Conservation (phyloP, 2,888 invertebrate species). For the Polyommatus icarus region DNA sequence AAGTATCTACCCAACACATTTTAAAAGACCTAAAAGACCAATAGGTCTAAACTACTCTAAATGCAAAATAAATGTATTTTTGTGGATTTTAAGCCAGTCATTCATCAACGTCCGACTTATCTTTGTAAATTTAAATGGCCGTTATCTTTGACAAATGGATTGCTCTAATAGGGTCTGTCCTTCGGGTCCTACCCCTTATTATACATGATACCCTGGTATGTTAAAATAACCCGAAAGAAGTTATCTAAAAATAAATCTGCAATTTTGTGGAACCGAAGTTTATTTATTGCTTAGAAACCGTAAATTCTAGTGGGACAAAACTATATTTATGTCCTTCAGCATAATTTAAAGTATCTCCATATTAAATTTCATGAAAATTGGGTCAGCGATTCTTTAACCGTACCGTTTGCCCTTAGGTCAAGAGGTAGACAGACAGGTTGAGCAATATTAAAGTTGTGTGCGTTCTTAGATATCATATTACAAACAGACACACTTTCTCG, state of each 20-base stretch:
- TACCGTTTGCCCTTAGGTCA: too few relatives aligned
- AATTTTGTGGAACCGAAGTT: too few relatives aligned
- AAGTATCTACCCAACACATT: neutral
- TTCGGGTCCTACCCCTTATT: neutral
- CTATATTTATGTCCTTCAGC: too few relatives aligned
- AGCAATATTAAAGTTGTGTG: too few relatives aligned
- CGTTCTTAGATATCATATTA: too few relatives aligned
- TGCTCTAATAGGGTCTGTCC: conserved; percentile 14
- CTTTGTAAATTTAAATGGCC: neutral
- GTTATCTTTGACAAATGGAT: conserved; percentile 11
- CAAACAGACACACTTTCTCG: too few relatives aligned
- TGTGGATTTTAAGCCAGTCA: neutral
- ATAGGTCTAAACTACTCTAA: neutral
- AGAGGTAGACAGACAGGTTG: too few relatives aligned
- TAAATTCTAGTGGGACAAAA: too few relatives aligned
- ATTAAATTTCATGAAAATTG: too few relatives aligned
- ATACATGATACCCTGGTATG: neutral
- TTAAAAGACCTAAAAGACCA: neutral
- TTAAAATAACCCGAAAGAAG: neutral
- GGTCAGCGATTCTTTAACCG: too few relatives aligned
- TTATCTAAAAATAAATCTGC: neutral
- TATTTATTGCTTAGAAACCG: too few relatives aligned
- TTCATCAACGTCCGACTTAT: neutral
- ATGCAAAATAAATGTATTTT: neutral
- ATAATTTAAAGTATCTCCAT: too few relatives aligned